Evolutionary conservation across 1,140 invertebrate genomes (phyloP).

Genomic region (Lethocerus indicus): DNA sequence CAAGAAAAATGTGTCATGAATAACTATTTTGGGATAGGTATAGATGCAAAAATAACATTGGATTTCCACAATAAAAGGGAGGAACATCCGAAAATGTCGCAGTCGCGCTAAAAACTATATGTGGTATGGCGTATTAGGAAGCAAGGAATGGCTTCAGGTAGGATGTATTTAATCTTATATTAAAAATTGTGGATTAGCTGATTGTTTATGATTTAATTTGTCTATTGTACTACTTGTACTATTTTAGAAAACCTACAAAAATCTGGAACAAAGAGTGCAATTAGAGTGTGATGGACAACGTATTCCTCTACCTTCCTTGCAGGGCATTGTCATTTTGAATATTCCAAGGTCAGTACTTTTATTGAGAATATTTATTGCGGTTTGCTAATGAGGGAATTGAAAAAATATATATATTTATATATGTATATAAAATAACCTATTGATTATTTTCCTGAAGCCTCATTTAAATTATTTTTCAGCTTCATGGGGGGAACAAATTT

Average conservation of each 20-base stretch:
- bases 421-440: background rate
- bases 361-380: background rate
- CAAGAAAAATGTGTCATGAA: conserved; percentile 96
- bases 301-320: conserved; percentile 80
- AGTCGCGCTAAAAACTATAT: conserved; percentile 88
- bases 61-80: conserved; percentile 97
- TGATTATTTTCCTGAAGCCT: too few species aligned
- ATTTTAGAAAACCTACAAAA: conserved; percentile 77
- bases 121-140: conserved; percentile 93
- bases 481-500: conserved; percentile 99
- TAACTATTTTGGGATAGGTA: conserved; percentile 98
- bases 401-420: background rate
- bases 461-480: conserved; percentile 34
- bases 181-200: background rate
- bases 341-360: conserved; percentile 62
- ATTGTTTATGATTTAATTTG: background rate
- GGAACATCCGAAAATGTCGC: conserved; percentile 94
- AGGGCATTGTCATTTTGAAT: conserved; percentile 93
- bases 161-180: background rate
- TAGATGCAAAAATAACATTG: conserved; percentile 94
- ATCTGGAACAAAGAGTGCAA: conserved; percentile 87
- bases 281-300: conserved; percentile 83
- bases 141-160: conserved; percentile 67
- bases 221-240: conserved; percentile 8
- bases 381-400: background rate